Evolutionary conservation across 2,113 vertebrate genomes (phyloP).

Genomic region (Pungitius pungitius): DNA sequence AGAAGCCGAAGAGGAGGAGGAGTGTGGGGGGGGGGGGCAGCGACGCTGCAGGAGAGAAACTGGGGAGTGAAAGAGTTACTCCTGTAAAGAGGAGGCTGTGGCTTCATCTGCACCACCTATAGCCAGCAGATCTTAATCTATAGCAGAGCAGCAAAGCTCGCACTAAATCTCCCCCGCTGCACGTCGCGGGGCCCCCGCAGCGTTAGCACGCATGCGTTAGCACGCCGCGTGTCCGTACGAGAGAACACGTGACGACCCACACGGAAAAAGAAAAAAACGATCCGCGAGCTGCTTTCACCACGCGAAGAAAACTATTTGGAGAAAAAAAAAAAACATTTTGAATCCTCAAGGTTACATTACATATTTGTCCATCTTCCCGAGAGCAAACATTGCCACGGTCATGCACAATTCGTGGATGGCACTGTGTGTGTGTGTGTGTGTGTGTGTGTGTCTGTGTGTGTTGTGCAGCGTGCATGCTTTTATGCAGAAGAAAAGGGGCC

Average conservation of each 20-base stretch:
- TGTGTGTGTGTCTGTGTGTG: neutral
- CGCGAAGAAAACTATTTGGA: conserved; percentile 12
- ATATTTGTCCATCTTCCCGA: conserved; percentile 23
- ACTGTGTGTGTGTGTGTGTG: neutral
- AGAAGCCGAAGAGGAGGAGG: conserved; percentile 35
- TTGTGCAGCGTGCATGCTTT: neutral
- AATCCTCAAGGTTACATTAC: conserved; percentile 46
- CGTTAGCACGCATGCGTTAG: too few relatives aligned
- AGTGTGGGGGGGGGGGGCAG: conserved; percentile 25
- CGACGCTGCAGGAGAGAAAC: conserved; percentile 27
- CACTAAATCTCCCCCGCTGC: conserved; percentile 72
- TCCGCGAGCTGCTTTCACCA: conserved; percentile 6
- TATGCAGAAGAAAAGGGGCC: neutral
- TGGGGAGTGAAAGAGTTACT: conserved; percentile 36
- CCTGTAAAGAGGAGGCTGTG: conserved; percentile 56
- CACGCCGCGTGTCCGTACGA: too few relatives aligned
- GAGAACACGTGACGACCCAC: too few relatives aligned
- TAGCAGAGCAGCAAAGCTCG: conserved; percentile 69
- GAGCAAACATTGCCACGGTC: conserved; percentile 52
- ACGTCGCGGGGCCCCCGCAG: conserved; percentile 67
- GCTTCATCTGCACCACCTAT: conserved; percentile 71
- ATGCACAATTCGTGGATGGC: neutral
- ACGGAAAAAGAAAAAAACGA: conserved; percentile 11
- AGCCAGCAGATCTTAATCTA: conserved; percentile 78
- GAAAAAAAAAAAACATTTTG: neutral